A percentile compares a stretch with the other conserved stretches of the same genome.
phyloP scores from a whole-genome alignment of 37 sponge, comb jelly and placozoan genomes.

The Beroe ovata region DNA sequence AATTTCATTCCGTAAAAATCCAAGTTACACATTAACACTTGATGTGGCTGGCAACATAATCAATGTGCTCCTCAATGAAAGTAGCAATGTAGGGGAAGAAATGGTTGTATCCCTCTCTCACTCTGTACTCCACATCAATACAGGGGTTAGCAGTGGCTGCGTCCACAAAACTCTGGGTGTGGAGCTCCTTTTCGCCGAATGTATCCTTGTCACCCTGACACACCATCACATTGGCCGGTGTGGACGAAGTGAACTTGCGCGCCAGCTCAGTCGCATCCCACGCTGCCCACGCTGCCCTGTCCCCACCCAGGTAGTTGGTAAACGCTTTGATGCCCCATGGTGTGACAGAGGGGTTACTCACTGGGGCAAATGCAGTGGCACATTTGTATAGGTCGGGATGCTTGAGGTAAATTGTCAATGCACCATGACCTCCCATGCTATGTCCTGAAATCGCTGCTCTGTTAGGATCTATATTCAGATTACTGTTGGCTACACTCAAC shows the following conservation, averaged over 20 bases:
- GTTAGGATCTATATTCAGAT: constrained; percentile 76
- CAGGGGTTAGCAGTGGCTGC: constrained; percentile 68
- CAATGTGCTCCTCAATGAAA: constrained; percentile 90
- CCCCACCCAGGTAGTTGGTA: constrained; percentile 81
- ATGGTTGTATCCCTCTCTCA: constrained; percentile 97
- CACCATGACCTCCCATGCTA: constrained; percentile 99
- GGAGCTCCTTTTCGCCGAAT: constrained; percentile 72
- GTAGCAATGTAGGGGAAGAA: constrained; percentile 89
- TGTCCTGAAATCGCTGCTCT: constrained; percentile 82
- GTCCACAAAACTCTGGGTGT: constrained; percentile 82
- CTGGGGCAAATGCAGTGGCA: constrained; percentile 91
- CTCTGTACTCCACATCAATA: constrained; percentile 75
- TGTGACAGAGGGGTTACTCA: constrained; percentile 85
- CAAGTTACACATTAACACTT: too few species aligned
- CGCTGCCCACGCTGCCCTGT: constrained; percentile 77
- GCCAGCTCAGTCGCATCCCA: constrained; percentile 63
- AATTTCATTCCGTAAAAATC: too few species aligned
- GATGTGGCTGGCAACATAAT: constrained; percentile 75
- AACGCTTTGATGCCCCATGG: constrained; percentile 96
- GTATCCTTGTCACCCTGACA: constrained; percentile 25
- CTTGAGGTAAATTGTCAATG: constrained; percentile 82
- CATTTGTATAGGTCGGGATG: constrained; percentile 79
- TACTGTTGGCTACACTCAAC: constrained; percentile 72
- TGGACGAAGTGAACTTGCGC: neutral
- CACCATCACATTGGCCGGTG: neutral